A percentile compares a stretch with the other conserved stretches of the same genome.
phyloP scores from a whole-genome alignment of 2,888 invertebrate species.

The Nomada ferruginata region DNA sequence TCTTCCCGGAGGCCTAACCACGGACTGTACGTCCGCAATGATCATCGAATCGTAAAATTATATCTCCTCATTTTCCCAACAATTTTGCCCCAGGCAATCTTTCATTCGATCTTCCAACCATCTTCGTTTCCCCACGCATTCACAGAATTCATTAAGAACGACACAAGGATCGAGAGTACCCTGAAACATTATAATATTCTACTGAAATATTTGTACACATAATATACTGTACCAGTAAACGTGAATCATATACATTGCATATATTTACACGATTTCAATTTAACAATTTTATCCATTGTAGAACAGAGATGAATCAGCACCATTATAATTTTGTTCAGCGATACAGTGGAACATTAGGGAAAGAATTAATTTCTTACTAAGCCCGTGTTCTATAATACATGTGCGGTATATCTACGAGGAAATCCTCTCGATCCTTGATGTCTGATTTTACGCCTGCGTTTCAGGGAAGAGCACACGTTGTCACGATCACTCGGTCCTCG shows the following conservation, averaged over 20 bases:
- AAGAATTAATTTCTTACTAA: too few species aligned
- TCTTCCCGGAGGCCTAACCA: neutral
- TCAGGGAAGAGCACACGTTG: slow-evolving; percentile 26
- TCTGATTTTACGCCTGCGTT: slow-evolving; percentile 7
- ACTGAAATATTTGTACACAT: neutral
- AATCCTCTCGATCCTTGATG: slow-evolving; percentile 32
- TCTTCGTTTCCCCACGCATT: neutral
- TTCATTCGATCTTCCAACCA: slow-evolving; percentile 58
- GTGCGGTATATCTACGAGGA: neutral
- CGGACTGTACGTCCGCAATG: slow-evolving; percentile 22
- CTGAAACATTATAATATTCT: neutral
- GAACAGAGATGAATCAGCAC: too few species aligned
- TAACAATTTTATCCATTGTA: too few species aligned
- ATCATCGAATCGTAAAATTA: slow-evolving; percentile 5
- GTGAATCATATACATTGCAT: too few species aligned
- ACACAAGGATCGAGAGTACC: slow-evolving; percentile 31
- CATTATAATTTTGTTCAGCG: too few species aligned
- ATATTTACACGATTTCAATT: too few species aligned
- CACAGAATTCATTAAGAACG: neutral
- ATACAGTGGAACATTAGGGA: too few species aligned
- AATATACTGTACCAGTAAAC: neutral
- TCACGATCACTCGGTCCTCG: slow-evolving; percentile 43
- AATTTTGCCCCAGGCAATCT: slow-evolving; percentile 56
- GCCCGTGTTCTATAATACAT: neutral
- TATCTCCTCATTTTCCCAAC: neutral